Conservation (phyloP, 1,140 invertebrate genomes). For the Aplysia californica region DNA sequence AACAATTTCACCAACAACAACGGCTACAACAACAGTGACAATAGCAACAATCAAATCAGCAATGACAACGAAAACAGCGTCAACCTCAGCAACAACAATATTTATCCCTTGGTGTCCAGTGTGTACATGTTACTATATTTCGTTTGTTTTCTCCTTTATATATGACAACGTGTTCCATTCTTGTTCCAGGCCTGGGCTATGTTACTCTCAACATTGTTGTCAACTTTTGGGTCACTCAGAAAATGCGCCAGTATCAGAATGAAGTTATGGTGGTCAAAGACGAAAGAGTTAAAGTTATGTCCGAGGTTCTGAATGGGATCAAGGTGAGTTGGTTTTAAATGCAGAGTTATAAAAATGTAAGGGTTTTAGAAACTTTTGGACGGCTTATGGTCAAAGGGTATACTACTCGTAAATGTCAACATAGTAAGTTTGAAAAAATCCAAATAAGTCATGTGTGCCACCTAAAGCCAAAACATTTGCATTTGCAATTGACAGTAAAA, state of each 20-base stretch:
- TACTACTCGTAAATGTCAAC: no score
- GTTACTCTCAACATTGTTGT: not conserved
- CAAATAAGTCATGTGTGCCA: no score
- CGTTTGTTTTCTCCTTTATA: not conserved
- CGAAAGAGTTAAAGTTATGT: conserved; percentile 69
- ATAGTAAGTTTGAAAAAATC: no score
- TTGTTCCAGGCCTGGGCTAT: conserved; percentile 13
- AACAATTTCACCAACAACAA: no score
- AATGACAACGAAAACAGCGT: not conserved
- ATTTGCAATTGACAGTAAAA: no score
- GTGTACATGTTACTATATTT: not conserved
- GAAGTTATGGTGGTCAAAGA: conserved; percentile 71
- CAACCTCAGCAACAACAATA: not conserved
- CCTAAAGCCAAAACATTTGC: no score
- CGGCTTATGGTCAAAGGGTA: no score
- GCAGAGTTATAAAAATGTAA: no score
- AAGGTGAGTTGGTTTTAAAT: conserved; percentile 73
- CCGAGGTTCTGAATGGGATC: conserved; percentile 68
- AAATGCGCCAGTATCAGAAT: conserved; percentile 12
- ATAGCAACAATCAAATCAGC: no score
- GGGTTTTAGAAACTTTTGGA: no score
- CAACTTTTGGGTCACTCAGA: conserved; percentile 19
- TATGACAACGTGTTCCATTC: not conserved
- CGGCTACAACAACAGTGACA: no score
- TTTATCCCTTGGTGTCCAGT: not conserved